phyloP scores from a whole-genome alignment of 2,888 invertebrate genomes.

The Resseliella maxima region DNA sequence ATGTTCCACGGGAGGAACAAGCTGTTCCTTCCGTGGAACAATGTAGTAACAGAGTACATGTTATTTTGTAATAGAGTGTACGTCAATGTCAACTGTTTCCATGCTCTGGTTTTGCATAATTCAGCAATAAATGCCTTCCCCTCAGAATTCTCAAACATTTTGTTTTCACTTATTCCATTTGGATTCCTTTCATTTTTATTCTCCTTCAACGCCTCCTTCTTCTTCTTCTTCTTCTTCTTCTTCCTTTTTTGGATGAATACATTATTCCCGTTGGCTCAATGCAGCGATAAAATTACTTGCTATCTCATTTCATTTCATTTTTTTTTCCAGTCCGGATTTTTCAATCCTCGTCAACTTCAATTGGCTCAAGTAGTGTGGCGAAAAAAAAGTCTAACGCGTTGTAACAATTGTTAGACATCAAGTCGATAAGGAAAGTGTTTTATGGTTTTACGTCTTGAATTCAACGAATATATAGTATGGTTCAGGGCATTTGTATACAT shows the following conservation, averaged over 20 bases:
- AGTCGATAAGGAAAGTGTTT: conserved; percentile 51
- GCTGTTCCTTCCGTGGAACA: too few relatives aligned
- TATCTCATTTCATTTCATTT: conserved; percentile 35
- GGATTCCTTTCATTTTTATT: not conserved
- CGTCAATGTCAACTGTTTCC: too few relatives aligned
- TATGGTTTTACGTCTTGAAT: conserved; percentile 1
- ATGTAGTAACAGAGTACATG: too few relatives aligned
- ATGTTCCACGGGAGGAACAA: too few relatives aligned
- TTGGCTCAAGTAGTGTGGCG: not conserved
- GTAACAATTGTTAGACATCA: conserved; percentile 39
- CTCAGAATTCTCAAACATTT: conserved; percentile 8
- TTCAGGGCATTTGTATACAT: not conserved
- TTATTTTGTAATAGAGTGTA: too few relatives aligned
- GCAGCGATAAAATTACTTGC: conserved; percentile 36
- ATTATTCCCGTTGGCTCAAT: conserved; percentile 33
- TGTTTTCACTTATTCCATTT: not conserved
- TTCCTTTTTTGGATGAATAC: not conserved
- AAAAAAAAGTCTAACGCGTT: not conserved
- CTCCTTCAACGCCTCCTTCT: too few relatives aligned
- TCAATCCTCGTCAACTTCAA: not conserved
- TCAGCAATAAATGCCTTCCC: conserved; percentile 26
- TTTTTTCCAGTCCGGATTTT: not conserved
- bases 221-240: not conserved
- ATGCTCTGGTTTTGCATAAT: conserved; percentile 27
- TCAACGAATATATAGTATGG: not conserved